Conservation (phyloP, 2,113 vertebrate genomes). For the Lamprotornis superbus region DNA sequence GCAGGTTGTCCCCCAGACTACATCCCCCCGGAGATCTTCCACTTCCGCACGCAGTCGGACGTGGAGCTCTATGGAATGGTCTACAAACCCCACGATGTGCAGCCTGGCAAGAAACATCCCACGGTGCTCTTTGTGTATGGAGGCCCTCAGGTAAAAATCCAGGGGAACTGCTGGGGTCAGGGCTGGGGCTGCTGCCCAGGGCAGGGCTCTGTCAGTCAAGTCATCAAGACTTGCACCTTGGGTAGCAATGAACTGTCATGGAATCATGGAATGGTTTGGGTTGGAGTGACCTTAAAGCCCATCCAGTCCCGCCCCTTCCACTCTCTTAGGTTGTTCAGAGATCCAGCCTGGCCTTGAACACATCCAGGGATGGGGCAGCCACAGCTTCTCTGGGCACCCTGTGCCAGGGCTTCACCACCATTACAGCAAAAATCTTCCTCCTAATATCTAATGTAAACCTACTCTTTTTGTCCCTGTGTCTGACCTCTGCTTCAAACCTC, state of each 20-base stretch:
- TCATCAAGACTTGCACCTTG: not conserved
- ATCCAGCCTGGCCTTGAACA: not conserved
- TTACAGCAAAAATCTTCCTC: not conserved
- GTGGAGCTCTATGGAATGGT: conserved; percentile 94
- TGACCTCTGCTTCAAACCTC: not conserved
- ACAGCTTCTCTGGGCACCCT: not conserved
- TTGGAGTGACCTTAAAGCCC: not conserved
- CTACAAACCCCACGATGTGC: conserved; percentile 91
- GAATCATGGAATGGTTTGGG: not conserved
- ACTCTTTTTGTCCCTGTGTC: not conserved
- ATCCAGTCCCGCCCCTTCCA: not conserved
- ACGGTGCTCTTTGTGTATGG: conserved; percentile 95
- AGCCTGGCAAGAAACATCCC: conserved; percentile 90
- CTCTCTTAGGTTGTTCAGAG: not conserved
- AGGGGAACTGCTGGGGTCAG: not conserved
- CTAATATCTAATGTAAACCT: not conserved
- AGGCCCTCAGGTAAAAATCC: conserved; percentile 86
- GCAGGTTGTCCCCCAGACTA: conserved; percentile 94
- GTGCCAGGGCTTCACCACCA: not conserved
- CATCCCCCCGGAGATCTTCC: conserved; percentile 91
- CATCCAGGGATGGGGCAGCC: not conserved
- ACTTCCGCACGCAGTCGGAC: conserved; percentile 86
- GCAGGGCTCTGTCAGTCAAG: not conserved
- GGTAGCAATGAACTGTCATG: not conserved
- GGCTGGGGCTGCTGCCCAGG: not conserved